These are phyloP conservation scores for Epiblema foenella DNA, from an alignment of 2,888 invertebrate genomes.

Conservation along the genomic window DNA sequence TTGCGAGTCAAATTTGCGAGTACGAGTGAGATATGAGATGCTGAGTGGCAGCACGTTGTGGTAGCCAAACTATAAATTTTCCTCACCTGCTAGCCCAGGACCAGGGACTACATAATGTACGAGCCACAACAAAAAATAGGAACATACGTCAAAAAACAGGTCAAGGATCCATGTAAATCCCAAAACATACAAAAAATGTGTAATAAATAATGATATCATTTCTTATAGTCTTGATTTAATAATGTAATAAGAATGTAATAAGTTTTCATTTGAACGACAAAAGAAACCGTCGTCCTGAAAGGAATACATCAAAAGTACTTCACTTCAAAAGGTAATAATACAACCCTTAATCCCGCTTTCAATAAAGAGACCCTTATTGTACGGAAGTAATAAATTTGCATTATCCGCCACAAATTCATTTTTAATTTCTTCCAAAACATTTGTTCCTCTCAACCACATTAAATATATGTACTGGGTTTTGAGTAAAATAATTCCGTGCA, in stretches of 20 bases:
- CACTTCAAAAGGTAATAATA: background rate
- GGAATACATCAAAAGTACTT: background rate
- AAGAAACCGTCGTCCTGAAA: background rate
- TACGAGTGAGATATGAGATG: too few species aligned
- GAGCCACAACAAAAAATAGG: too few species aligned
- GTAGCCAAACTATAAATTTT: too few species aligned
- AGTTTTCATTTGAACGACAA: too few species aligned
- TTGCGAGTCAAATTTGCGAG: too few species aligned
- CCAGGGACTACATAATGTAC: too few species aligned
- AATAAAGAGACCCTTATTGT: constrained; percentile 17
- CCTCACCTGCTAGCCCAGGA: too few species aligned
- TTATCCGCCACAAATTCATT: constrained; percentile 13
- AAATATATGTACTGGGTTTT: background rate
- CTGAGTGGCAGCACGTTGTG: too few species aligned
- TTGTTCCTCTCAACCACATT: background rate
- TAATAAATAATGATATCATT: background rate
- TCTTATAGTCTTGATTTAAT: too few species aligned
- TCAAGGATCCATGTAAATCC: background rate
- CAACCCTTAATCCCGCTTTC: background rate
- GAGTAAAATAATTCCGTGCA: background rate
- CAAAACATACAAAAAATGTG: background rate
- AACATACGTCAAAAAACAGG: too few species aligned
- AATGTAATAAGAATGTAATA: too few species aligned
- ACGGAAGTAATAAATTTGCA: constrained; percentile 34
- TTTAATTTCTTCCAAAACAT: constrained; percentile 7